Base-by-base conservation (phyloP, 1,140 invertebrate genomes). In the Dufourea novaeangliae region DNA sequence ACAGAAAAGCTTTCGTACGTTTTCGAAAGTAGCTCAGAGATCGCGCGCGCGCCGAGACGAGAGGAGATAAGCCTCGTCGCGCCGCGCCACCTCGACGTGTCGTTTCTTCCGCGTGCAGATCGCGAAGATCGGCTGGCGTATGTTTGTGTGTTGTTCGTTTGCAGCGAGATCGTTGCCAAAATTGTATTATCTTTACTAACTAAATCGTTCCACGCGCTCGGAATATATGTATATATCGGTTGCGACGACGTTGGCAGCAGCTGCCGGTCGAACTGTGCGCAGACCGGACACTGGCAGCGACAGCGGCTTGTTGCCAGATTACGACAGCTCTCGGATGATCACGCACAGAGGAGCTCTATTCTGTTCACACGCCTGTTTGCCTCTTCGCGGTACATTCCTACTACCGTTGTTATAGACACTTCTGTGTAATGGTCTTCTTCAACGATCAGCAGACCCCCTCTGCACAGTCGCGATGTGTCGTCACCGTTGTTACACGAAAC, bases 291-390 rank as follows among this genome's bases (percentile, higher is more conserved):
- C 25, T 2, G 22, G 14, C 52, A 56, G 39, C 50, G 29, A 17
- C 46, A 63, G 22, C 32, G 54, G 6, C 50, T 17, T 11, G 50
- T 11, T 17, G 34, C 20, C 5, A 1, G 22, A 37, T 75, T 75
- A 59, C 73, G 37, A 68, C 50, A 75, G n/a, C 27, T 32, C 17
- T 20, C 3, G 4, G 41, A n/a, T n/a, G 44, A 73, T 74, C 39
- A 27, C 46, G 44, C 64, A 62, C 22, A 50, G 14, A n/a, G 8
- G 50, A 25, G n/a, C n/a, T n/a, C 17, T 32, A 4, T 29, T 50
- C 17, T 3, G 10, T 8, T 34, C 37, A 25, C 46, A 29, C 34
- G 46, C n/a, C n/a, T n/a, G n/a, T n/a, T 1, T 12, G 5, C 37
- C 50, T 17, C n/a, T 29, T 56, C 37, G 34, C 52, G 8, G 50